Conservation (phyloP, 1,140 invertebrate genomes). For the Hycleus cichorii region DNA sequence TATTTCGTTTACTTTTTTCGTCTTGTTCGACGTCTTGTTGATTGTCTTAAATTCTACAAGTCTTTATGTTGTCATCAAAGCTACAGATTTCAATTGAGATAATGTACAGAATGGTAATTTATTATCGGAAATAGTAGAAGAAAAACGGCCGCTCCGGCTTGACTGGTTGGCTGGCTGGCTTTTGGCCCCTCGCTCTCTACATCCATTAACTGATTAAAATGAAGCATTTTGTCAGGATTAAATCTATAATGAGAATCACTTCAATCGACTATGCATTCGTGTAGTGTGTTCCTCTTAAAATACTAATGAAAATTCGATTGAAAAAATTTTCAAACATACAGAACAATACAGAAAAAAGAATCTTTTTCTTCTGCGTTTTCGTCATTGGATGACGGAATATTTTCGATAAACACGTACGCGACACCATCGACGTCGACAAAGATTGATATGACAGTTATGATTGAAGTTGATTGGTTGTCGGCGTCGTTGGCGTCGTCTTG, state of each 20-base stretch:
- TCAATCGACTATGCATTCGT: not conserved
- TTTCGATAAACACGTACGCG: not conserved
- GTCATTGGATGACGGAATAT: not conserved
- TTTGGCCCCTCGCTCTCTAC: slow-evolving; percentile 8
- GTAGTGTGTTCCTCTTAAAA: not conserved
- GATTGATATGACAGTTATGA: not conserved
- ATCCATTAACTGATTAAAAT: slow-evolving; percentile 16
- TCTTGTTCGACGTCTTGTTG: too few species aligned
- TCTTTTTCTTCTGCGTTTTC: too few species aligned
- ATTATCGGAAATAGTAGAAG: slow-evolving; percentile 3
- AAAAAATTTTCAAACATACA: too few species aligned
- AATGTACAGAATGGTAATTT: slow-evolving; percentile 11
- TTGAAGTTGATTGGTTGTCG: slow-evolving; percentile 1
- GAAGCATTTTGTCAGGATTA: slow-evolving; percentile 12
- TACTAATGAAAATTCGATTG: too few species aligned
- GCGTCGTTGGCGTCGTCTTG: not conserved
- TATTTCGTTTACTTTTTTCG: too few species aligned
- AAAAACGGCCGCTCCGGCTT: not conserved
- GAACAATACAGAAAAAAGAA: too few species aligned
- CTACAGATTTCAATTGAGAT: slow-evolving; percentile 1
- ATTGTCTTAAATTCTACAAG: too few species aligned
- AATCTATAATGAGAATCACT: slow-evolving; percentile 1
- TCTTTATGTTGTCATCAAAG: too few species aligned
- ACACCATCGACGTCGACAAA: not conserved
- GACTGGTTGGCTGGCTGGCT: slow-evolving; percentile 1